Base-by-base conservation (phyloP, 2,888 invertebrate species). In the Drosophila pullipes region DNA sequence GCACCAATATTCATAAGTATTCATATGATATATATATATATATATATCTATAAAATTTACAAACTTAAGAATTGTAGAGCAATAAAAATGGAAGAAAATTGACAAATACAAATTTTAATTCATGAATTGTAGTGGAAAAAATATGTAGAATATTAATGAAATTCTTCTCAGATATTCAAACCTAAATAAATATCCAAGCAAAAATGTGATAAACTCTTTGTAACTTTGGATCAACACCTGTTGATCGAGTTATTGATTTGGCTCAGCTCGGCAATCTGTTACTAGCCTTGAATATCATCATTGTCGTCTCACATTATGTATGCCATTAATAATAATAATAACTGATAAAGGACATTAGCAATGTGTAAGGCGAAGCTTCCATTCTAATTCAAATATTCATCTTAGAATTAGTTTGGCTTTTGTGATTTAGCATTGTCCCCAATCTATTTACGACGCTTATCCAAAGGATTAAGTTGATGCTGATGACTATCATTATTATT, bases 371-470 rank as follows among this genome's bases (percentile, higher is more conserved):
- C n/a, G 4, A 4, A 4, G 4, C n/a, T 41, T n/a, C 4, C 1
- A 10, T 22, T 22, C 11, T 0, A 22, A 22, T 2, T 22, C 22
- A 22, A 44, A 22, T 22, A 22, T 11, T 5, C 5, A 22, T 74
- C 64, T 30, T 11, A 10, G 67, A 61, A 63, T 77, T 70, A 65
- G 77, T 70, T 52, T 41, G 61, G 59, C 47, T 77, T 61, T 66
- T 60, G 39, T 39, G 52, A 66, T 47, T 69, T 30, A 30, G 30
- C 30, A 30, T 30, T 6, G 30, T 30, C 30, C 30, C 6, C 30
- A 6, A 1, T 30, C 30, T 6, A 30, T 5, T 1, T 30, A 0
- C 30, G 7, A 30, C 1, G 6, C 6, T 1, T 30, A 30, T 30
- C 6, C 30, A 30, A 30, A 28, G 28, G 28, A 55, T 22, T 22